Conservation (phyloP, 2,797 vertebrate genomes). For the Champsocephalus esox region DNA sequence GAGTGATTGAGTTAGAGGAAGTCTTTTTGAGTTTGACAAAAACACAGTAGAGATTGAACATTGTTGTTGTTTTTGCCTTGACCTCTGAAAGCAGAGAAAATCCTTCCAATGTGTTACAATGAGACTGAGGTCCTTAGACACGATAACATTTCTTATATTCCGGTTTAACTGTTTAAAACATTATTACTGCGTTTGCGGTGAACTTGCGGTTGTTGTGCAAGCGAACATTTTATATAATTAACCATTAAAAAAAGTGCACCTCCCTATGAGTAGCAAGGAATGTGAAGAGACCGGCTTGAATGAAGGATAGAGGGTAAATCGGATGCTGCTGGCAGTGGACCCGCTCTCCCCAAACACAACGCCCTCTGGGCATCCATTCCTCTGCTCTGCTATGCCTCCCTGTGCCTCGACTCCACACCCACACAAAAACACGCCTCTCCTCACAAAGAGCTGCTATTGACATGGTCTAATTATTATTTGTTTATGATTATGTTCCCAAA, state of each 20-base stretch:
- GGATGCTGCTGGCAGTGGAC: conserved; percentile 63
- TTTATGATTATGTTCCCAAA: conserved; percentile 15
- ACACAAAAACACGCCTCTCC: conserved; percentile 57
- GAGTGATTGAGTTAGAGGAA: conserved; percentile 52
- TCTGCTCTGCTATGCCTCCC: conserved; percentile 54
- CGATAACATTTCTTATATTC: conserved; percentile 43
- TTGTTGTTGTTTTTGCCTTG: conserved; percentile 64
- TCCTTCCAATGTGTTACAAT: conserved; percentile 40
- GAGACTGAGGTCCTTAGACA: conserved; percentile 39
- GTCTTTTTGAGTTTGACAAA: conserved; percentile 54
- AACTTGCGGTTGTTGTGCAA: conserved; percentile 54
- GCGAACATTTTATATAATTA: conserved; percentile 53
- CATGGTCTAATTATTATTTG: conserved; percentile 39
- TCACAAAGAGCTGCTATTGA: conserved; percentile 43
- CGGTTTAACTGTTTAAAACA: conserved; percentile 42
- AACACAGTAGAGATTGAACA: conserved; percentile 46
- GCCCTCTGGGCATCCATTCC: conserved; percentile 45
- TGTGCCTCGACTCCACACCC: conserved; percentile 63
- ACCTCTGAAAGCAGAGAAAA: conserved; percentile 54
- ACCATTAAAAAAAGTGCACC: conserved; percentile 31
- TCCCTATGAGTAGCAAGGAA: conserved; percentile 54
- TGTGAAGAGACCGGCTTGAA: conserved; percentile 63
- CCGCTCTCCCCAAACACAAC: conserved; percentile 39
- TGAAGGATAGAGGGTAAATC: conserved; percentile 58
- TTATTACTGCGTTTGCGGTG: conserved; percentile 51